Base-by-base conservation (phyloP, 1,140 invertebrate species). In the Hyles euphorbiae region DNA sequence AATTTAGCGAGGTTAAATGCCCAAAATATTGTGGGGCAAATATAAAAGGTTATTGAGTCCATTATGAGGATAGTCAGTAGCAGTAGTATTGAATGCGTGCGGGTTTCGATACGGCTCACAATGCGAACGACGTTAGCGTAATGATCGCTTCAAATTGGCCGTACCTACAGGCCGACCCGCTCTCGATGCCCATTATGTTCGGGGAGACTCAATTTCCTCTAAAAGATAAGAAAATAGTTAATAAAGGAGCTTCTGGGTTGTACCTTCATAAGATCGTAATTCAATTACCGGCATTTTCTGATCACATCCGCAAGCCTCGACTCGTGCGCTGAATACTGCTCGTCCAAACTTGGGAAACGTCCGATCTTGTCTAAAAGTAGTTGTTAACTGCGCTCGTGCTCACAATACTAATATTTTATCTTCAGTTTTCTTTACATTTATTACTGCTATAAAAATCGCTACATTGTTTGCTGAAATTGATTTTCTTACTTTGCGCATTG, bases 271-370 rank as follows among this genome's bases (percentile, higher is more conserved):
- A 11, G 46, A 11, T 48, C 10, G 46, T 49, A 65, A 65, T 63
- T 67, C 60, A 60, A 63, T 67, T 60, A 63, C 54, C 34, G 56
- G n/a, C 46, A 47, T 60, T 60, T 45, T 60, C 51, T 50, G 53
- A 32, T 11, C 46, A 40, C 52, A 56, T 58, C 47, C 46, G 50
- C 50, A 34, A 45, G 36, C 11, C 9, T 33, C 32, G 33, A 32
- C 40, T 50, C 64, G 68, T 70, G 61, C 53, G 49, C 48, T 46
- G 67, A 66, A 72, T 66, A 63, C 44, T 54, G 56, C 63, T 43
- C n/a, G 53, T 48, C 8, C 33, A 53, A 56, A 59, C 51, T 56
- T 43, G 43, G 46, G 40, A 64, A 59, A 50, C 58, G 49, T 52
- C 45, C 56, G 22, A 33, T 47, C 47, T 45, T 45, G 46, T 58